Base-by-base conservation (phyloP, 2,888 invertebrate species). In the Ichneumoninae sp. region DNA sequence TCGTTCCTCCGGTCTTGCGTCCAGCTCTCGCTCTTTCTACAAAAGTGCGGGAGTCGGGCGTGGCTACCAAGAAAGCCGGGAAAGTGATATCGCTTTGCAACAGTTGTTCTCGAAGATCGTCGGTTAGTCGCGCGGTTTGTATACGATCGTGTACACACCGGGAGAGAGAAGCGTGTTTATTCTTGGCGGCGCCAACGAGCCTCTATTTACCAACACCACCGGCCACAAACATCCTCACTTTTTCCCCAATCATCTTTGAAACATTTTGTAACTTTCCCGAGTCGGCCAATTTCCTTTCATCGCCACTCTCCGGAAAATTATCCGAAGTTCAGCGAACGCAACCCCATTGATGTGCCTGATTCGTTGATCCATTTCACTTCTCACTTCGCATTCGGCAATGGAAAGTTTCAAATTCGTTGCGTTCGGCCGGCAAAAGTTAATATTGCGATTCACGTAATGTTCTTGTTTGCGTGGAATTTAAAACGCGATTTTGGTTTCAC, bases 1-100 rank as follows among this genome's bases (percentile, higher is more conserved):
- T 75, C 75, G 4, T 85, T 54, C 66, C 66, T 57, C 50, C 40
- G 26, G 1, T 54, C 3, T 13, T 16, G 16, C 30, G 30, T 63
- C 30, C 50, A 57, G 54, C 54, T 26, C 66, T 76, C 63, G 68
- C 63, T 65, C 73, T 69, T 74, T 60, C 44, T 79, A 66, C 75
- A 86, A 86, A 84, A 79, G 79, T 84, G 78, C 81, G 83, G 81
- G 79, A 33, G 75, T 57, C 87, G 89, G 89, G 90, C 86, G 90
- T 90, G 90, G 89, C 88, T 75, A 83, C 80, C 80, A 89, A 83
- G 88, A 89, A 89, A 90, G 89, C 88, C 86, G 89, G 87, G 90
- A 90, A 90, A 89, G 89, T 89, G 87, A 89, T 89, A 88, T 82
- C 86, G 69, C 83, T 73, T 78, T 77, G 80, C 71, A 47, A 69